Evolutionary conservation across 2,113 vertebrate species (phyloP), one percentile per base, ranked within the genome.

Genomic region (Anser brachyrhynchus): DNA sequence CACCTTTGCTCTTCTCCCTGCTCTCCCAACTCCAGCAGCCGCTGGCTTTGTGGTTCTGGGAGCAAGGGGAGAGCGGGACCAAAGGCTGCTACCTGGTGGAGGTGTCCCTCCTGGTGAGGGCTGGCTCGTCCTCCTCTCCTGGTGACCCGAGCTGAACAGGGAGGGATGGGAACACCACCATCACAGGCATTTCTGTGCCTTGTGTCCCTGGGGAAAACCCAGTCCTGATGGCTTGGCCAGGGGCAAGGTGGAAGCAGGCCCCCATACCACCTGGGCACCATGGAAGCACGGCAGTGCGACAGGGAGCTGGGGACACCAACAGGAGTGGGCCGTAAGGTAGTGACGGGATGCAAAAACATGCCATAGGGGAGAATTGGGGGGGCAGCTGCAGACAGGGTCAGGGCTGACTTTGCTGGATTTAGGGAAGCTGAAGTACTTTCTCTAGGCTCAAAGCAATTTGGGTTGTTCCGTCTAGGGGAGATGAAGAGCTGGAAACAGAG

Each of bases 201-300:
- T 11, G 4, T 9, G 46, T 71, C 20, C 37, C 35, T 2, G 55
- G 10, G 25, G 61, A 35, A 71, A 74, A 23, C 26, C 20, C 55
- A 31, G 33, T 9, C 26, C 43, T 33, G 21, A 29, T 66, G 31
- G n/a, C 15, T 74, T 37, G 49, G 25, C 44, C 2, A 3, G 11
- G 4, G 46, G 11, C 13, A 19, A 54, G 44, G 55, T 6, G 46
- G 22, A 25, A 54, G 10, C 25, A n/a, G 49, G 8, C 2, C 9
- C 20, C 15, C 46, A 20, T 19, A 37, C 20, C 37, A 35, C 4
- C 9, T 61, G 35, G 66, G 31, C 57, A 10, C 46, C 66, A 4
- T 3, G 70, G 73, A 35, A 33, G 5, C 0, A 1, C 1, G 4
- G 28, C 66, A 17, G 21, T 11, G 46, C 1, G 25, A 29, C 9